phyloP scores from a whole-genome alignment of 1,140 invertebrate genomes.

The Colletes gigas region DNA sequence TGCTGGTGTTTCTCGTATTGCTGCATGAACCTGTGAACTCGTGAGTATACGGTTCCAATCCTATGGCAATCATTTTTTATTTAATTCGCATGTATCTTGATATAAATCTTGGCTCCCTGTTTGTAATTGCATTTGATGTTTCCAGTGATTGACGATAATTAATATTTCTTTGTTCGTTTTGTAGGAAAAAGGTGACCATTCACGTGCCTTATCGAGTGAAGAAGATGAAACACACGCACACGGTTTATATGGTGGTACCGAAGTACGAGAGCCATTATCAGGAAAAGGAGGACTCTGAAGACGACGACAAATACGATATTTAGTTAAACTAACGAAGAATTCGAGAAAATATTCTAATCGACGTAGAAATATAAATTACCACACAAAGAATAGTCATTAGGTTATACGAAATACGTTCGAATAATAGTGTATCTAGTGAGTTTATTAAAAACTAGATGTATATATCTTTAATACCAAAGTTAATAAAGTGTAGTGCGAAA shows the following conservation, averaged over 20 bases:
- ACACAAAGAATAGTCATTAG: constrained; percentile 35
- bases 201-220: constrained; percentile 84
- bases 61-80: no score
- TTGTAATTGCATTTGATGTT: neutral
- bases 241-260: constrained; percentile 84
- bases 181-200: constrained; percentile 83
- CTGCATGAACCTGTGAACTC: constrained; percentile 23
- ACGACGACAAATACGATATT: constrained; percentile 55
- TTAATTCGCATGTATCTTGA: no score
- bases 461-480: neutral
- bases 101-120: no score
- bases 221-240: constrained; percentile 85
- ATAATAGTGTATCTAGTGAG: neutral
- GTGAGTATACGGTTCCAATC: constrained; percentile 33
- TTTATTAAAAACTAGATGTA: neutral
- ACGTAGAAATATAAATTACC: neutral
- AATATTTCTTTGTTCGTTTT: neutral
- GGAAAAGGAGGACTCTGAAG: constrained; percentile 66
- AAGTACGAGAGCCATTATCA: constrained; percentile 65
- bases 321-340: constrained; percentile 21
- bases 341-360: neutral
- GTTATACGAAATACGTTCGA: constrained; percentile 11
- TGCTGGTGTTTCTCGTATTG: constrained; percentile 34
- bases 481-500: neutral
- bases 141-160: neutral